Conservation (phyloP, 2,888 invertebrate species). For the Therioaphis trifolii region DNA sequence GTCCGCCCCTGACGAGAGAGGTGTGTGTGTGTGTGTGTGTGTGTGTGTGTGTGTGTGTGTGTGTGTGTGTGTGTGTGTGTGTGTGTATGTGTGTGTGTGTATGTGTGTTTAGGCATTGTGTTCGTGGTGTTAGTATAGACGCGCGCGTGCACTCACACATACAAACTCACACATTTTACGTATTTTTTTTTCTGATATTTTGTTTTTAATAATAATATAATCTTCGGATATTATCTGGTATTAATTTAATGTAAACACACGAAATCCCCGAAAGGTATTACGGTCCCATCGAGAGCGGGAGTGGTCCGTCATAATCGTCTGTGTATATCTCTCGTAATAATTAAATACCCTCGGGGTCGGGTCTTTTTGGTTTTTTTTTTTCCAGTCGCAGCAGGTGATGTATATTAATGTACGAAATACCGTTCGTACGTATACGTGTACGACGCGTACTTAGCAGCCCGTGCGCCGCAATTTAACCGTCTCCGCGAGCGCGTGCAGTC, state of each 20-base stretch:
- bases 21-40: too few relatives aligned
- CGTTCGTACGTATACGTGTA: too few relatives aligned
- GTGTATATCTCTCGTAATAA: slow-evolving; percentile 55
- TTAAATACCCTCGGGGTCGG: slow-evolving; percentile 59
- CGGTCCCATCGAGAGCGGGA: slow-evolving; percentile 40
- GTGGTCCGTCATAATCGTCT: slow-evolving; percentile 62
- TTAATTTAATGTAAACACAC: slow-evolving; percentile 60
- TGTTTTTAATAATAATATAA: slow-evolving; percentile 48
- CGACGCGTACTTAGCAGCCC: slow-evolving; percentile 26
- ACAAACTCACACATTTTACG: neutral
- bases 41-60: neutral
- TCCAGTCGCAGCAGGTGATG: slow-evolving; percentile 52
- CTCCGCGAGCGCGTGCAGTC: neutral
- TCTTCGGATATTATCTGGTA: slow-evolving; percentile 54
- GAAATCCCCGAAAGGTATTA: slow-evolving; percentile 54
- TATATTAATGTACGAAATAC: slow-evolving; percentile 28
- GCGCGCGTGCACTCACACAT: neutral
- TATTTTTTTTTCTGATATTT: slow-evolving; percentile 28
- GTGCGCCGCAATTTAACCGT: neutral
- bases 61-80: neutral
- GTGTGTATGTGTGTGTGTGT: neutral
- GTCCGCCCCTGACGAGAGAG: too few relatives aligned
- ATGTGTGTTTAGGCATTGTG: neutral
- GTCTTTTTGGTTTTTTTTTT: neutral
- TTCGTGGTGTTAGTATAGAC: neutral